A percentile compares a stretch with the other conserved stretches of the same genome.
Conservation (phyloP, 92 coral and sea anemone species). For the Parazoanthus swiftii region DNA sequence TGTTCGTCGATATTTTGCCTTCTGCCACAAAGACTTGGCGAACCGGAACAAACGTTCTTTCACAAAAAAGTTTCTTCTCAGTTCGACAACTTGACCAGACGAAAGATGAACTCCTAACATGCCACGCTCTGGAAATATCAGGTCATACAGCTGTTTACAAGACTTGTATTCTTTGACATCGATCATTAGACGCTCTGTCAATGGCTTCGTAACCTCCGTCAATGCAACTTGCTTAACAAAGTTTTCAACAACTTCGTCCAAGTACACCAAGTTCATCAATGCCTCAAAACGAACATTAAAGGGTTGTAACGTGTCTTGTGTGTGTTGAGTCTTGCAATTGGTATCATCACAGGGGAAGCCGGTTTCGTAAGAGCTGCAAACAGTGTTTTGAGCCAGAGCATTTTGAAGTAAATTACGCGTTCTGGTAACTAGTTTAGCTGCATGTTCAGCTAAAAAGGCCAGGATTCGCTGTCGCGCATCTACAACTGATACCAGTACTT, state of each 20-base stretch:
- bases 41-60: slow-evolving; percentile 51
- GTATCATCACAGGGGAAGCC: slow-evolving; percentile 35
- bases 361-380: slow-evolving; percentile 15
- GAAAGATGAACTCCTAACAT: slow-evolving; percentile 10
- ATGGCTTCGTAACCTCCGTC: slow-evolving; percentile 6
- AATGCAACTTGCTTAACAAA: neutral
- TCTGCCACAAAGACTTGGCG: slow-evolving; percentile 55
- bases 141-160: slow-evolving; percentile 48
- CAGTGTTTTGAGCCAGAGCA: neutral
- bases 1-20: slow-evolving; percentile 42
- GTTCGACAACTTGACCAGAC: neutral
- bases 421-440: slow-evolving; percentile 28
- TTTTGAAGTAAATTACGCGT: slow-evolving; percentile 28
- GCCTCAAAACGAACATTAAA: slow-evolving; percentile 55
- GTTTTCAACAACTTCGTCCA: slow-evolving; percentile 58
- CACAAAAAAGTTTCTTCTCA: slow-evolving; percentile 26
- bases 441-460: slow-evolving; percentile 32
- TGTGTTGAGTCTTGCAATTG: slow-evolving; percentile 42
- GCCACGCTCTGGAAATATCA: slow-evolving; percentile 57
- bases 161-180: slow-evolving; percentile 34
- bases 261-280: slow-evolving; percentile 51
- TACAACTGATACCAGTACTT: slow-evolving; percentile 38
- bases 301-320: slow-evolving; percentile 29
- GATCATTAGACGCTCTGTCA: neutral
- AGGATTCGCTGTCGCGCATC: slow-evolving; percentile 53